Percentiles rank a stretch among this genome's conserved stretches.
Conservation (phyloP, 2,888 invertebrate genomes). For the Cepaea hortensis region DNA sequence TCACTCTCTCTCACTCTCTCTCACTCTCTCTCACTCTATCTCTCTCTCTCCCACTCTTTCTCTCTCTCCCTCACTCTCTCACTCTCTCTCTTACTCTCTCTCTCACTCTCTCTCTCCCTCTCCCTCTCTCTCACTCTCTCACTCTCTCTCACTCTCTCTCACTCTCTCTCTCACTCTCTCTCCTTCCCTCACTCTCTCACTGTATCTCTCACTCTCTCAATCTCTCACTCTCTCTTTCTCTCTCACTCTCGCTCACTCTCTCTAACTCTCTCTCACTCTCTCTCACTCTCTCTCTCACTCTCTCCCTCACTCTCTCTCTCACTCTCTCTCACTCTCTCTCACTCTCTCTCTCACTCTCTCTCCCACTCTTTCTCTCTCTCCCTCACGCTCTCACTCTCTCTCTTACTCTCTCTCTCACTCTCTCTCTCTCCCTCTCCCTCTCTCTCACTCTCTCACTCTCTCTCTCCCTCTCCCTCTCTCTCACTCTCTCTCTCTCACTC, state of each 20-base stretch:
- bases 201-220: neutral
- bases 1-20: too few relatives aligned
- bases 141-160: neutral
- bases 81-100: conserved; percentile 24
- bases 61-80: neutral
- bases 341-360: conserved; percentile 17
- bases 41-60: too few relatives aligned
- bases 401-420: neutral
- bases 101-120: conserved; percentile 27
- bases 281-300: neutral
- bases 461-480: neutral
- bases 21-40: too few relatives aligned
- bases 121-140: conserved; percentile 22
- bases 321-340: conserved; percentile 9
- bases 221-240: neutral
- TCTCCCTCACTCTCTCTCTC: conserved; percentile 15
- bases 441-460: neutral
- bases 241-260: too few relatives aligned
- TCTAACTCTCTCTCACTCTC: neutral
- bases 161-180: neutral
- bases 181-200: neutral
- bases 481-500: neutral
- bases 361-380: conserved; percentile 11
- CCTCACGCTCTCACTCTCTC: neutral
- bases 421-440: neutral